Percentiles rank a stretch among this genome's conserved stretches.
Conservation (phyloP, 92 coral and sea anemone species). For the Phenganax marumi region DNA sequence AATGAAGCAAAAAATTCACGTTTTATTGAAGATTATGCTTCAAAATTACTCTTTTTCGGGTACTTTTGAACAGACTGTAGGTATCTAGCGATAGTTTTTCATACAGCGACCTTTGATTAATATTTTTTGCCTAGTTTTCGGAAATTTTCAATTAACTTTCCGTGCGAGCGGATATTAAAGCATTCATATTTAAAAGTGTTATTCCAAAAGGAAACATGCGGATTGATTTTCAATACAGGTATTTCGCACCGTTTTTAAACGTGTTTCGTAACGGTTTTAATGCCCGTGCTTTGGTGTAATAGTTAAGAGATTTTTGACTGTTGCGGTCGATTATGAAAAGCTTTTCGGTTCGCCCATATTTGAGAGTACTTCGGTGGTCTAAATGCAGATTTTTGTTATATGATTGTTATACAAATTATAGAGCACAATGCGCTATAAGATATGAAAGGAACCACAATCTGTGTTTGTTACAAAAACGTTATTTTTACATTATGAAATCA, state of each 20-base stretch:
- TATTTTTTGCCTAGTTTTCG: neutral
- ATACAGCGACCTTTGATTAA: neutral
- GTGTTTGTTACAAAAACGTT: no score
- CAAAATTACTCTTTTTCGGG: neutral
- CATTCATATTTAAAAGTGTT: slow-evolving; percentile 5
- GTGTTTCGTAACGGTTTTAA: neutral
- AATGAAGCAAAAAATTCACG: neutral
- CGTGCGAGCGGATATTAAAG: slow-evolving; percentile 3
- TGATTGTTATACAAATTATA: no score
- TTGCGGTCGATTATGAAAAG: neutral
- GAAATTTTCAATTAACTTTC: neutral
- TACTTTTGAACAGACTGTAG: neutral
- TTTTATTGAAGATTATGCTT: neutral
- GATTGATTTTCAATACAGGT: neutral
- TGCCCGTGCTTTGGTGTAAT: neutral
- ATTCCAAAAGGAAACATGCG: neutral
- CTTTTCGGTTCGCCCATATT: neutral
- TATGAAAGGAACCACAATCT: no score
- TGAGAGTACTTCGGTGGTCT: no score
- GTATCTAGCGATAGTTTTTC: neutral
- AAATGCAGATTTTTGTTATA: no score
- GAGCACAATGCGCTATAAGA: no score
- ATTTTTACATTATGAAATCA: no score
- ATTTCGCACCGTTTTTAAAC: neutral
- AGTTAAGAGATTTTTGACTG: neutral